phyloP scores from a whole-genome alignment of 2,888 invertebrate genomes.

The Polydrusus tereticollis region DNA sequence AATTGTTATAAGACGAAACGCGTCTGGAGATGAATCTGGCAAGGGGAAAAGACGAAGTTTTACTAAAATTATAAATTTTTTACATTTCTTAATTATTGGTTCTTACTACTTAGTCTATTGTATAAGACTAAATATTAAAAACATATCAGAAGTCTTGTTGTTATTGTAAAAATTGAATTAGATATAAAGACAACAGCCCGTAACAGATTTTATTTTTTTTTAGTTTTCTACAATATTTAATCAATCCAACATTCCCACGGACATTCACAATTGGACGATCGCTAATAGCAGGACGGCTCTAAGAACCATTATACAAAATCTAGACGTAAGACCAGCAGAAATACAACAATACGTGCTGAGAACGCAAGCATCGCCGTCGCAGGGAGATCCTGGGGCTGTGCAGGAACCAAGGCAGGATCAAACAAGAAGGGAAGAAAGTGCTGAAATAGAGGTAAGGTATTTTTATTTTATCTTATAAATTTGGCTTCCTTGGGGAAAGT shows the following conservation, averaged over 20 bases:
- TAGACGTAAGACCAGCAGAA: slow-evolving; percentile 58
- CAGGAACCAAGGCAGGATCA: slow-evolving; percentile 13
- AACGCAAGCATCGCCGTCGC: not conserved
- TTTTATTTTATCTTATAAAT: too few relatives aligned
- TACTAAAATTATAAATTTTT: too few relatives aligned
- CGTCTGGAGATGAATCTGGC: too few relatives aligned
- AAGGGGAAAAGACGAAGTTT: too few relatives aligned
- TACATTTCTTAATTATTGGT: too few relatives aligned
- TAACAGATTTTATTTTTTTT: slow-evolving; percentile 1
- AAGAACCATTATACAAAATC: slow-evolving; percentile 57
- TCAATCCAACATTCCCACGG: slow-evolving; percentile 58
- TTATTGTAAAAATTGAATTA: too few relatives aligned
- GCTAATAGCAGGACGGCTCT: slow-evolving; percentile 59
- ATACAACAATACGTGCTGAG: slow-evolving; percentile 62
- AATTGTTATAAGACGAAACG: too few relatives aligned
- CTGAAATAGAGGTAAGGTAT: slow-evolving; percentile 16
- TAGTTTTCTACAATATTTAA: slow-evolving; percentile 29
- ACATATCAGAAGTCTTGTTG: too few relatives aligned
- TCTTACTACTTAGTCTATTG: too few relatives aligned
- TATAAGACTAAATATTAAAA: too few relatives aligned
- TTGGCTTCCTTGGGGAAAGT: too few relatives aligned
- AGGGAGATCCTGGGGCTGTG: not conserved
- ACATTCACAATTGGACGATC: slow-evolving; percentile 63
- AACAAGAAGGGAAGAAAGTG: slow-evolving; percentile 8
- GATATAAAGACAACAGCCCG: too few relatives aligned